phyloP scores from a whole-genome alignment of 2,113 vertebrate species.

The Casuarius casuarius region DNA sequence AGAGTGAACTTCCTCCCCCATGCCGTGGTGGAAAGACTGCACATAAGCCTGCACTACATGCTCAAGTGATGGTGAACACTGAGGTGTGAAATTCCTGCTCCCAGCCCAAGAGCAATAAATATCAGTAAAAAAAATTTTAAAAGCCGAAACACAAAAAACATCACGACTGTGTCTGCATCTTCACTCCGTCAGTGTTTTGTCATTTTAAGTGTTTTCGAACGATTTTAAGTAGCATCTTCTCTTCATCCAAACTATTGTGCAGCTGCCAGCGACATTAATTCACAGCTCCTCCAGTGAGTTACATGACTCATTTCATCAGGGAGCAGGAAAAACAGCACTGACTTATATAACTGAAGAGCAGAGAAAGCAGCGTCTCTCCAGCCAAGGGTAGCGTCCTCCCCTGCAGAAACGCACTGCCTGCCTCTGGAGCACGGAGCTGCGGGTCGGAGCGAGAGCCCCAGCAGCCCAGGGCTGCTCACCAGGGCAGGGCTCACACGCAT shows the following conservation, averaged over 20 bases:
- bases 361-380: fast-evolving
- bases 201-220: conserved; percentile 60
- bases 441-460: fast-evolving
- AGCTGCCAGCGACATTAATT: conserved; percentile 22
- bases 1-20: not conserved
- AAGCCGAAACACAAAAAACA: conserved; percentile 55
- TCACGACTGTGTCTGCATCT: conserved; percentile 39
- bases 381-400: fast-evolving
- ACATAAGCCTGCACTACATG: not conserved
- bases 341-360: fast-evolving
- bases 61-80: not conserved
- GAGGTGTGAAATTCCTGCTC: conserved; percentile 18
- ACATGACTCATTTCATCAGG: not conserved
- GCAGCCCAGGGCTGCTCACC: fast-evolving
- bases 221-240: conserved; percentile 48
- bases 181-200: conserved; percentile 13
- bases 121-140: not conserved
- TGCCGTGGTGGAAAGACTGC: not conserved
- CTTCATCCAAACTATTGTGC: conserved; percentile 47
- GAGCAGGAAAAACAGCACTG: not conserved
- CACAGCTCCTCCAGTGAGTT: not conserved
- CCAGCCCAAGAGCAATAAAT: not conserved
- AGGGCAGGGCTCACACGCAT: fast-evolving
- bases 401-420: fast-evolving
- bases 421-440: fast-evolving